A percentile compares a stretch with the other conserved stretches of the same genome.
Evolutionary conservation across 2,113 vertebrate genomes (phyloP).

Genomic region (Peromyscus polionotus): DNA sequence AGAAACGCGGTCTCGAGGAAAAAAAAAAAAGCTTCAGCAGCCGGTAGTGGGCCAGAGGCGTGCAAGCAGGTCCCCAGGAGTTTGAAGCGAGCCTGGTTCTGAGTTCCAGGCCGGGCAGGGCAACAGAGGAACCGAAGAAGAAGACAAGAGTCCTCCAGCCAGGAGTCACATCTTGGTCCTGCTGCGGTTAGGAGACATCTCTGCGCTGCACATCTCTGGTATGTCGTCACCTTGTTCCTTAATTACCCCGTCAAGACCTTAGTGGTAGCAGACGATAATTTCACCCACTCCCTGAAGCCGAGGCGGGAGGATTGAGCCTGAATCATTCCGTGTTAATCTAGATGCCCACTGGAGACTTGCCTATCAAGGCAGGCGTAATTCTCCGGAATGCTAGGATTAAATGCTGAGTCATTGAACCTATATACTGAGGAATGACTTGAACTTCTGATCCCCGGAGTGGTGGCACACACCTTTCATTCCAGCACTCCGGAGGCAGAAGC

Average conservation of each 20-base stretch:
- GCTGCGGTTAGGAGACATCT: neutral
- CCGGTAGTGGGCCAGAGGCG: accelerated
- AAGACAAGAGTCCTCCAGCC: neutral
- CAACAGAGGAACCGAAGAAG: neutral
- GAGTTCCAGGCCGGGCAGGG: neutral
- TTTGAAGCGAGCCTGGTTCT: neutral
- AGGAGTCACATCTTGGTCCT: neutral
- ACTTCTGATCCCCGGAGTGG: neutral
- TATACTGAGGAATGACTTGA: neutral
- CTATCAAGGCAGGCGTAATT: neutral
- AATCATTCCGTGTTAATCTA: neutral
- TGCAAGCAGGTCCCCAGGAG: neutral
- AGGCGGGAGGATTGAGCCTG: too few species aligned
- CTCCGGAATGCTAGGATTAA: neutral
- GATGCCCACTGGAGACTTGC: neutral
- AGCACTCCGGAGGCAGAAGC: too few species aligned
- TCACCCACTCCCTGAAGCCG: neutral
- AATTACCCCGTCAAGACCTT: neutral
- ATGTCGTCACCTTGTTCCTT: neutral
- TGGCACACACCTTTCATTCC: too few species aligned
- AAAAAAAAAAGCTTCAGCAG: neutral
- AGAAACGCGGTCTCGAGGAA: too few species aligned
- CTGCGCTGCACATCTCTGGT: neutral
- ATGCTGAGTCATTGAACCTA: neutral
- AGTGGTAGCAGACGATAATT: neutral